A percentile compares a stretch with the other conserved stretches of the same genome.
phyloP scores from a whole-genome alignment of 2,888 invertebrate genomes.

The Hydrotaea cyrtoneurina region DNA sequence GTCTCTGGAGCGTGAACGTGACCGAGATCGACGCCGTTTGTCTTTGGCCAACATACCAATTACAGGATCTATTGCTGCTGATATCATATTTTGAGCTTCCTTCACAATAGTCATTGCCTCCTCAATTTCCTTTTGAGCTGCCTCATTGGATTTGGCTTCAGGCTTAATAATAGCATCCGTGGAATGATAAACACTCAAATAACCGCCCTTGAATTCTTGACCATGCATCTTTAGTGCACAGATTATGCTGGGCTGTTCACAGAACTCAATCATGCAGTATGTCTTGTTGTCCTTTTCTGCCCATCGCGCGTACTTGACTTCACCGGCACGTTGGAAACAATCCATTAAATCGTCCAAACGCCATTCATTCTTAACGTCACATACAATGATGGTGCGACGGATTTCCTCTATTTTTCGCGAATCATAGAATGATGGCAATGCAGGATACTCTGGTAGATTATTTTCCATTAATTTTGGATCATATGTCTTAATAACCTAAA shows the following conservation, averaged over 20 bases:
- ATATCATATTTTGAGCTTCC: slow-evolving; percentile 96
- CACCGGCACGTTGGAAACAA: slow-evolving; percentile 92
- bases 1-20: slow-evolving; percentile 83
- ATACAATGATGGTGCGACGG: slow-evolving; percentile 93
- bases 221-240: slow-evolving; percentile 93
- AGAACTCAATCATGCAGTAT: slow-evolving; percentile 95
- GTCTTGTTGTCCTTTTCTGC: slow-evolving; percentile 91
- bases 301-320: slow-evolving; percentile 96
- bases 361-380: slow-evolving; percentile 88
- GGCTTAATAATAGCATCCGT: slow-evolving; percentile 95
- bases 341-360: slow-evolving; percentile 93
- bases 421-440: slow-evolving; percentile 92
- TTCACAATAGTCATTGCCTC: slow-evolving; percentile 98
- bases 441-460: slow-evolving; percentile 94
- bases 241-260: slow-evolving; percentile 93
- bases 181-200: slow-evolving; percentile 90
- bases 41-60: slow-evolving; percentile 93
- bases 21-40: slow-evolving; percentile 84
- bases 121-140: slow-evolving; percentile 96
- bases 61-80: slow-evolving; percentile 95
- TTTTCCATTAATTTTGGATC: slow-evolving; percentile 93
- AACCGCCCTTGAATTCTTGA: slow-evolving; percentile 87
- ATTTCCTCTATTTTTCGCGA: slow-evolving; percentile 97
- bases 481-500: slow-evolving; percentile 89
- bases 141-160: slow-evolving; percentile 96